Conservation (phyloP, 1,140 invertebrate genomes). For the Drosophila carrolli region DNA sequence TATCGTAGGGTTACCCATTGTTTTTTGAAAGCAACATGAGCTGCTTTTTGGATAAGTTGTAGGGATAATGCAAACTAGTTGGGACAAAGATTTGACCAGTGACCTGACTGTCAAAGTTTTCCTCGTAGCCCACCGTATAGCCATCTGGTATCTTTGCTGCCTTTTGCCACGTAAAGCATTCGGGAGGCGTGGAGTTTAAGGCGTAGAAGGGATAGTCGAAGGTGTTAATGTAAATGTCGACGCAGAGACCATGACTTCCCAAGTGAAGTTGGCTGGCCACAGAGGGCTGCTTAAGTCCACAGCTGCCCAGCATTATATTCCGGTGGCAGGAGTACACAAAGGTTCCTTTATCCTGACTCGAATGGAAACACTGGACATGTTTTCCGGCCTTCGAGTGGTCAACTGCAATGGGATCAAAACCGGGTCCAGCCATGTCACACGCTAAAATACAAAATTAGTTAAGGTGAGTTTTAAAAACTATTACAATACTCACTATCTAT, state of each 20-base stretch:
- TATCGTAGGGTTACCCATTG: neutral
- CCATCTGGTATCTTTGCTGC: slow-evolving; percentile 58
- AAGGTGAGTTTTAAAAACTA: neutral
- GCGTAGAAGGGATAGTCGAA: slow-evolving; percentile 82
- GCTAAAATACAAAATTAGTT: slow-evolving; percentile 37
- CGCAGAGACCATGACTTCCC: slow-evolving; percentile 80
- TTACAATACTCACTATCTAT: slow-evolving; percentile 56
- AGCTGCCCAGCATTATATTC: slow-evolving; percentile 76
- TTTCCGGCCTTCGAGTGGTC: slow-evolving; percentile 70
- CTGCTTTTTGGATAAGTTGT: slow-evolving; percentile 76
- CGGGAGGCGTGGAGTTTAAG: slow-evolving; percentile 46
- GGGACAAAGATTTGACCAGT: slow-evolving; percentile 72
- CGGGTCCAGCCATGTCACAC: slow-evolving; percentile 83
- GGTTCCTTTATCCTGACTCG: slow-evolving; percentile 79
- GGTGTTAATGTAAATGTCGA: slow-evolving; percentile 78
- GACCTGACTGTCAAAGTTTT: slow-evolving; percentile 66
- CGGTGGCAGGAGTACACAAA: slow-evolving; percentile 74
- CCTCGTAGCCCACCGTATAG: slow-evolving; percentile 75
- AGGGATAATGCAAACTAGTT: slow-evolving; percentile 75
- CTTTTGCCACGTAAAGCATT: slow-evolving; percentile 49
- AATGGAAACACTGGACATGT: slow-evolving; percentile 81
- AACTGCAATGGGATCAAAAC: slow-evolving; percentile 71
- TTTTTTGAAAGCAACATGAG: slow-evolving; percentile 28
- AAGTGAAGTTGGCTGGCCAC: slow-evolving; percentile 64
- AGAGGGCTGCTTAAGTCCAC: slow-evolving; percentile 73